phyloP scores from a whole-genome alignment of 1,140 invertebrate species.

The Artemia franciscana region DNA sequence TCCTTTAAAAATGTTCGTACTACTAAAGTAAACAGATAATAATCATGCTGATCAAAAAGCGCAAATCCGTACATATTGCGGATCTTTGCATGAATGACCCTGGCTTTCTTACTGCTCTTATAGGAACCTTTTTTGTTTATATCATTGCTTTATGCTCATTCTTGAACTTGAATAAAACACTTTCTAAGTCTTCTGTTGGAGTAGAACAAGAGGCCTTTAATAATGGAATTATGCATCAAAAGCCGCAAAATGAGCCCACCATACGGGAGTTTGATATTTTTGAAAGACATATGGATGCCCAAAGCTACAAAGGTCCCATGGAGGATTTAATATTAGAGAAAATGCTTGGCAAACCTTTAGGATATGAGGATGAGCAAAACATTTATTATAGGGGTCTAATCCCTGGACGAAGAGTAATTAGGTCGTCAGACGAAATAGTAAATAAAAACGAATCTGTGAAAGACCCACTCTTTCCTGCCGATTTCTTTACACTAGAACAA shows the following conservation, averaged over 20 bases:
- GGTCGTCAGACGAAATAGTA: not conserved
- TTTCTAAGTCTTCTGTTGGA: not conserved
- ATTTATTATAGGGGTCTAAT: not conserved
- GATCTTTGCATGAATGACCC: not conserved
- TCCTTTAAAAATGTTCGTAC: no score
- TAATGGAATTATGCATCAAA: not conserved
- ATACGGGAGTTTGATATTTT: not conserved
- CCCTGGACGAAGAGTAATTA: not conserved
- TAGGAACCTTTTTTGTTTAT: not conserved
- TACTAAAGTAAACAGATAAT: not conserved
- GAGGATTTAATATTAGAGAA: not conserved
- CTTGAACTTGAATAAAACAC: not conserved
- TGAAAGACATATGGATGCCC: not conserved
- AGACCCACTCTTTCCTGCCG: slow-evolving; percentile 56
- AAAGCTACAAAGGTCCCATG: not conserved
- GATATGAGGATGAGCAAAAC: not conserved
- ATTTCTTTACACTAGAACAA: slow-evolving; percentile 64
- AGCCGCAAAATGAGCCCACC: not conserved
- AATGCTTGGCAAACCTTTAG: not conserved
- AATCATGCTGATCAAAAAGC: not conserved
- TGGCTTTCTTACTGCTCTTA: not conserved
- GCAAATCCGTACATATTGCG: not conserved
- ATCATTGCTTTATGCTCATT: not conserved
- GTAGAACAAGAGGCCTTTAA: not conserved
- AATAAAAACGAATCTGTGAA: not conserved